Percentiles rank a stretch among this genome's conserved stretches.
Evolutionary conservation across 2,888 invertebrate genomes (phyloP).

Genomic region (Portevinia maculata): DNA sequence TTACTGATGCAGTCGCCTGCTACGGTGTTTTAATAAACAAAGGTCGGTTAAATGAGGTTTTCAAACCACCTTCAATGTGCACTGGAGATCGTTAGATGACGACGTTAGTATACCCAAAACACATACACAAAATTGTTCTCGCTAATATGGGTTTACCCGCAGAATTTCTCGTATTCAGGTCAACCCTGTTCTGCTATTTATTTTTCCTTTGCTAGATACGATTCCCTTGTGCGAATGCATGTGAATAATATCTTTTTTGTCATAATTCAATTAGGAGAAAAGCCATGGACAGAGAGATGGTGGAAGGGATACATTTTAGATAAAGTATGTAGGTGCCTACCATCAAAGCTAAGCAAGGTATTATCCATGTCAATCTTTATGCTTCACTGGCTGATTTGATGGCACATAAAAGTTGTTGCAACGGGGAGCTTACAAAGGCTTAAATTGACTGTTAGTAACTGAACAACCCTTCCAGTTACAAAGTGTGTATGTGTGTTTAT

Average conservation of each 20-base stretch:
- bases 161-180: slow-evolving; percentile 55
- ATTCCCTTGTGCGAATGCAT: slow-evolving; percentile 24
- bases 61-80: slow-evolving; percentile 35
- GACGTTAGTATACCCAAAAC: slow-evolving; percentile 9
- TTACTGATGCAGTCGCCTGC: slow-evolving; percentile 47
- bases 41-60: slow-evolving; percentile 65
- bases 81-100: slow-evolving; percentile 22
- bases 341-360: slow-evolving; percentile 22
- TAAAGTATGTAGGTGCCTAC: no score
- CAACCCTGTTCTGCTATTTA: slow-evolving; percentile 22
- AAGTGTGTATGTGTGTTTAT: neutral
- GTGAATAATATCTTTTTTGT: slow-evolving; percentile 14
- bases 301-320: neutral
- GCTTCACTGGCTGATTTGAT: slow-evolving; percentile 50
- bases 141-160: slow-evolving; percentile 25
- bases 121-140: slow-evolving; percentile 3
- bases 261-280: slow-evolving; percentile 15
- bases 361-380: slow-evolving; percentile 67
- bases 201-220: slow-evolving; percentile 25
- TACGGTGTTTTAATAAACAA: slow-evolving; percentile 55
- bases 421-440: slow-evolving; percentile 28
- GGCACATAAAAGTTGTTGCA: slow-evolving; percentile 57
- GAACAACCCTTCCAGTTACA: neutral
- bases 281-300: neutral
- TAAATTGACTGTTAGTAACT: slow-evolving; percentile 50